Conservation (phyloP, 2,888 invertebrate species). For the Ophonus ardosiacus region DNA sequence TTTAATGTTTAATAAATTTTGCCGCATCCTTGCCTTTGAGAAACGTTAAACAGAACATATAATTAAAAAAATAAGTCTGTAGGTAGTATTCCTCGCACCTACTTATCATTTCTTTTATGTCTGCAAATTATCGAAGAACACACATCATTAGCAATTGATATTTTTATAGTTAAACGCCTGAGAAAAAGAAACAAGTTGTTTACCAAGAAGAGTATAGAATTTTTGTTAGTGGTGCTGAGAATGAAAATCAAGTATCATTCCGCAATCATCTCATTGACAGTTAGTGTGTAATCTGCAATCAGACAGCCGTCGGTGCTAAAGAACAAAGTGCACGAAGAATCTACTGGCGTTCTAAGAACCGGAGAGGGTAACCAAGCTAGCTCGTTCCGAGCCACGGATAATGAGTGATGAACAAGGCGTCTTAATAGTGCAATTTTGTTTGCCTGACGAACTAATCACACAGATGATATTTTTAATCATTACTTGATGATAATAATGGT, state of each 20-base stretch:
- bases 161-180: not conserved
- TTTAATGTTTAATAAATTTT: no score
- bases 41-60: not conserved
- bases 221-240: not conserved
- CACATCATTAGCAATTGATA: not conserved
- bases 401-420: slow-evolving; percentile 50
- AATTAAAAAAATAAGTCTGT: not conserved
- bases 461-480: slow-evolving; percentile 33
- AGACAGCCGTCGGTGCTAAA: not conserved
- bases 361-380: not conserved
- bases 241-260: not conserved
- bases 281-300: slow-evolving; percentile 21
- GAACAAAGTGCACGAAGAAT: slow-evolving; percentile 15
- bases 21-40: not conserved
- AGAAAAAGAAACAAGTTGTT: no score
- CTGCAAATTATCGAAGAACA: not conserved
- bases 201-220: not conserved
- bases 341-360: slow-evolving; percentile 20
- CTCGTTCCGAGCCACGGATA: not conserved
- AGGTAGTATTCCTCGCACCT: not conserved
- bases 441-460: slow-evolving; percentile 46
- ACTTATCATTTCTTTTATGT: not conserved
- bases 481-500: slow-evolving; percentile 44
- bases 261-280: slow-evolving; percentile 16
- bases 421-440: slow-evolving; percentile 46